Percentiles rank a stretch among this genome's conserved stretches.
phyloP scores from a whole-genome alignment of 2,888 invertebrate species.

The Itoplectis maculator region DNA sequence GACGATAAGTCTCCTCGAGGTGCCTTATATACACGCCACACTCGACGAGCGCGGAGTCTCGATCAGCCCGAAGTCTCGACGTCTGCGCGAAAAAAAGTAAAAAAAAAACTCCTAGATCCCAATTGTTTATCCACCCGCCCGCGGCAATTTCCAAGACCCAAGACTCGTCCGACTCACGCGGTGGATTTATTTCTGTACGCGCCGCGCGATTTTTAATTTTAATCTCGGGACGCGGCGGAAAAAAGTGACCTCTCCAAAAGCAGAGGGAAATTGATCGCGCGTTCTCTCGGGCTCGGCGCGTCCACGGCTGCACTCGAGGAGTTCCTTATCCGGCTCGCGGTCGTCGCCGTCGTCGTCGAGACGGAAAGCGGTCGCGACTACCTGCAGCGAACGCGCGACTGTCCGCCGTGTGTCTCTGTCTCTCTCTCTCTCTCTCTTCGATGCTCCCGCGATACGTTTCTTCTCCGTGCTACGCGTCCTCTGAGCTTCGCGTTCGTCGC shows the following conservation, averaged over 20 bases:
- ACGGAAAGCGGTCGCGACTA: conserved; percentile 55
- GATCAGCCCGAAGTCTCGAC: conserved; percentile 21
- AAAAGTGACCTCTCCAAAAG: conserved; percentile 45
- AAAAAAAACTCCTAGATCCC: conserved; percentile 24
- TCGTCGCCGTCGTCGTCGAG: no score
- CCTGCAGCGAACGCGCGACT: conserved; percentile 48
- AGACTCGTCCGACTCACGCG: not conserved
- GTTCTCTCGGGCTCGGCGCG: not conserved
- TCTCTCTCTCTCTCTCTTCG: no score
- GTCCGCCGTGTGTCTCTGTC: conserved; percentile 51
- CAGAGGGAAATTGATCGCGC: conserved; percentile 51
- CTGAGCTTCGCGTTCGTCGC: conserved; percentile 2
- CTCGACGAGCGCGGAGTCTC: not conserved
- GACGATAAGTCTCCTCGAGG: conserved; percentile 32
- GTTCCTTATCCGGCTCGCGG: conserved; percentile 65
- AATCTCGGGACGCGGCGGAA: not conserved
- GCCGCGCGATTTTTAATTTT: conserved; percentile 28
- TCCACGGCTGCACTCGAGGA: conserved; percentile 12
- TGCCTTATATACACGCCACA: not conserved
- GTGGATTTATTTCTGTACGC: conserved; percentile 19
- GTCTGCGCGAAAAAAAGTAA: not conserved
- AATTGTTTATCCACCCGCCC: conserved; percentile 22
- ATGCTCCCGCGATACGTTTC: conserved; percentile 60
- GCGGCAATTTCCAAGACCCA: conserved; percentile 29
- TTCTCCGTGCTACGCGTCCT: conserved; percentile 36